Percentiles rank a stretch among this genome's conserved stretches.
Evolutionary conservation across 2,888 invertebrate genomes (phyloP).

Genomic region (Allacma fusca): DNA sequence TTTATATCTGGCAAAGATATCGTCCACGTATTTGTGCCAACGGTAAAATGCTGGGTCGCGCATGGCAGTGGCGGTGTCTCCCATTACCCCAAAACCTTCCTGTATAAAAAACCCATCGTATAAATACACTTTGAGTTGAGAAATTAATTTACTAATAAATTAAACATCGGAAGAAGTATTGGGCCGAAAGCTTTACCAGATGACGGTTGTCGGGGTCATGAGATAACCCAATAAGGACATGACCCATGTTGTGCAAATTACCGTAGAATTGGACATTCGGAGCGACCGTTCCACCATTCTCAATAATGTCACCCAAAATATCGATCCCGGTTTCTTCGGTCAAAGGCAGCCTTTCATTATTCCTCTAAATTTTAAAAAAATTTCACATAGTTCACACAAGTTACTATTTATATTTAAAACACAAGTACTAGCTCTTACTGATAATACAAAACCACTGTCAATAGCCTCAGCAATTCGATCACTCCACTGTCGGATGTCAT

Average conservation of each 20-base stretch:
- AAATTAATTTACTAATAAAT: too few species aligned
- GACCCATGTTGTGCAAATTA: constrained; percentile 83
- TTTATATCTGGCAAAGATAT: constrained; percentile 71
- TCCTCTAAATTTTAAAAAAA: constrained; percentile 39
- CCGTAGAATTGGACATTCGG: constrained; percentile 66
- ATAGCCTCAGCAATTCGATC: constrained; percentile 77
- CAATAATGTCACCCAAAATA: constrained; percentile 80
- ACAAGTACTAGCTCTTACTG: too few species aligned
- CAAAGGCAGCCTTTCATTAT: constrained; percentile 69
- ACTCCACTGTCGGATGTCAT: constrained; percentile 79
- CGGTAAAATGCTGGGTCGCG: constrained; percentile 86
- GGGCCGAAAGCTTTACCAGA: too few species aligned
- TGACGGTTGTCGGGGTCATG: constrained; percentile 84
- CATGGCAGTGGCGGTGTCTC: constrained; percentile 85
- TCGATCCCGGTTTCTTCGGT: constrained; percentile 79
- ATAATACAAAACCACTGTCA: constrained; percentile 72
- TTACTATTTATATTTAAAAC: constrained; percentile 64
- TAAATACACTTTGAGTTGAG: too few species aligned
- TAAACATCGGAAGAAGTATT: too few species aligned
- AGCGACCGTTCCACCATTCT: constrained; percentile 70
- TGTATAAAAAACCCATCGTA: constrained; percentile 65
- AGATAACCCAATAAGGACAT: constrained; percentile 77
- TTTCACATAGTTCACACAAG: background rate
- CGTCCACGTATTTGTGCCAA: constrained; percentile 82
- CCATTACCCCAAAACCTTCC: constrained; percentile 84